Evolutionary conservation across 1,140 invertebrate species (phyloP).

Genomic region (Galendromus occidentalis): DNA sequence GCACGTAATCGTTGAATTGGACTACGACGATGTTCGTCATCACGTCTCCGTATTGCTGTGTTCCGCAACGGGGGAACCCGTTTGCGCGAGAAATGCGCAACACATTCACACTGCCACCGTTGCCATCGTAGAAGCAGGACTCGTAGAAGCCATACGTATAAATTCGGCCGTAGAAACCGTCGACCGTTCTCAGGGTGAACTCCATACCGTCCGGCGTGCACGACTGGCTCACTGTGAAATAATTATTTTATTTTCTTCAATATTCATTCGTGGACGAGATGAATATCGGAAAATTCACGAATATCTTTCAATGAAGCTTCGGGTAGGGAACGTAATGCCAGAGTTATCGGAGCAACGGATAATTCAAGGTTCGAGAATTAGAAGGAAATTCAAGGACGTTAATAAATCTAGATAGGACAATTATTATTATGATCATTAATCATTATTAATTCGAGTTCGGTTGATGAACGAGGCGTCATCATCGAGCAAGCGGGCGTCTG

Average conservation of each 20-base stretch:
- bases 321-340: too few species aligned
- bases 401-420: too few species aligned
- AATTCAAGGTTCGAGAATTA: too few species aligned
- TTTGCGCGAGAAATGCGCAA: conserved; percentile 62
- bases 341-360: too few species aligned
- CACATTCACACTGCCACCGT: conserved; percentile 58
- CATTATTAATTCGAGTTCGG: too few species aligned
- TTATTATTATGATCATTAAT: too few species aligned
- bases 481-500: too few species aligned
- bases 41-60: conserved; percentile 68
- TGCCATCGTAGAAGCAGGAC: conserved; percentile 69
- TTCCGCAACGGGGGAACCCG: conserved; percentile 75
- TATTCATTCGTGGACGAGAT: not conserved
- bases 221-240: conserved; percentile 51
- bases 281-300: too few species aligned
- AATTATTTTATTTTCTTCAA: not conserved
- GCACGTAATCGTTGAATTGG: conserved; percentile 76
- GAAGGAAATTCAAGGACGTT: too few species aligned
- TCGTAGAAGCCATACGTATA: conserved; percentile 80
- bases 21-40: conserved; percentile 85
- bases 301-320: too few species aligned
- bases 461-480: too few species aligned
- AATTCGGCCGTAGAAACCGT: conserved; percentile 68
- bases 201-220: conserved; percentile 85
- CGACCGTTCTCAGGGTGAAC: conserved; percentile 62